Percentiles rank a stretch among this genome's conserved stretches.
Evolutionary conservation across 2,888 invertebrate genomes (phyloP).

Genomic region (Eupithecia subumbrata): DNA sequence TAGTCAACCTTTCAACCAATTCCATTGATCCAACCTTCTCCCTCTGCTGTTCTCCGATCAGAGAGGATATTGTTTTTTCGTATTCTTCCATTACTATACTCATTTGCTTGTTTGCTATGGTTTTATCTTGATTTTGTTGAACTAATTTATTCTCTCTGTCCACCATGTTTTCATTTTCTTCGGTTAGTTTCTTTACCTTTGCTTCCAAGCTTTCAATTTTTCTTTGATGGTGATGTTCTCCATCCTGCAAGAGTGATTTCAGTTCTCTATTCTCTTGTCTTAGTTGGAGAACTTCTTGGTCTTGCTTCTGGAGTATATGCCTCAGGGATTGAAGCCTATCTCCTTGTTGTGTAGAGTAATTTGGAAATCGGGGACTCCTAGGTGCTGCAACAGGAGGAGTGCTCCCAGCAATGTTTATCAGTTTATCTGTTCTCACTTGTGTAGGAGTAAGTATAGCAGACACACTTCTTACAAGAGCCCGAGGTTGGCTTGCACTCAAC

Average conservation of each 20-base stretch:
- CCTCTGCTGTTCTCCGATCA: conserved; percentile 88
- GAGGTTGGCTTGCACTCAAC: conserved; percentile 45
- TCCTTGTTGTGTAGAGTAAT: conserved; percentile 57
- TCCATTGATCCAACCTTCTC: conserved; percentile 82
- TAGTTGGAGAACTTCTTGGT: conserved; percentile 69
- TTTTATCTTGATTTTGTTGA: conserved; percentile 71
- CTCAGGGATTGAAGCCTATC: conserved; percentile 69
- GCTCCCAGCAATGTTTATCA: conserved; percentile 71
- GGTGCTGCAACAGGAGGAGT: conserved; percentile 74
- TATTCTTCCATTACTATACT: conserved; percentile 90
- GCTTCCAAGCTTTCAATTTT: conserved; percentile 63
- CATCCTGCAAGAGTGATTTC: conserved; percentile 65
- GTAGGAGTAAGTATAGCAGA: conserved; percentile 75
- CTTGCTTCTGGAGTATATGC: conserved; percentile 72
- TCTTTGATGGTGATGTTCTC: conserved; percentile 63
- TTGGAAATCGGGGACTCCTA: conserved; percentile 63
- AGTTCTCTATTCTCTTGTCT: conserved; percentile 73
- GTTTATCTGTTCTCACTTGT: conserved; percentile 71
- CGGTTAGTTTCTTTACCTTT: conserved; percentile 68
- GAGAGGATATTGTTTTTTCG: conserved; percentile 90
- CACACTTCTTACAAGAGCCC: conserved; percentile 70
- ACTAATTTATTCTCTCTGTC: conserved; percentile 65
- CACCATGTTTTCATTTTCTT: conserved; percentile 63
- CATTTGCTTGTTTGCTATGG: conserved; percentile 76
- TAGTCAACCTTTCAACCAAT: conserved; percentile 73